phyloP scores from a whole-genome alignment of 2,888 invertebrate species.

The Drosophila ezoana region DNA sequence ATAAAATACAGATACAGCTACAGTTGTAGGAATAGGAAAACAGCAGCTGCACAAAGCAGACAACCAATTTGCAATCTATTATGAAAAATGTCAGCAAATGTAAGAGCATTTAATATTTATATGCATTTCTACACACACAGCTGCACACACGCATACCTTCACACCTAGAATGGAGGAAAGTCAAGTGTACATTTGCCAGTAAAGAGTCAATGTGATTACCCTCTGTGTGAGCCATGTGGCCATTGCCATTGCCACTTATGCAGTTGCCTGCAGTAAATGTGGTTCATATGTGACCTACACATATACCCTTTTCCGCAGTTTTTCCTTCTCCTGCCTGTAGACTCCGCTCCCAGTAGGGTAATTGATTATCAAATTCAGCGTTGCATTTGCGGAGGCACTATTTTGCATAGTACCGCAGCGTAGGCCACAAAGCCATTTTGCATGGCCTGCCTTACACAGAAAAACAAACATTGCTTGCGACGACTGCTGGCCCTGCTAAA shows the following conservation, averaged over 20 bases:
- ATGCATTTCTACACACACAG: conserved; percentile 38
- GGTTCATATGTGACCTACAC: conserved; percentile 51
- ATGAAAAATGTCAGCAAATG: conserved; percentile 69
- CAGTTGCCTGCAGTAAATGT: conserved; percentile 55
- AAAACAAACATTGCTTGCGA: background rate
- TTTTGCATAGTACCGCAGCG: conserved; percentile 42
- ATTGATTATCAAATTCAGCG: conserved; percentile 80
- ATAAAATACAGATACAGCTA: background rate
- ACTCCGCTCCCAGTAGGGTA: conserved; percentile 48
- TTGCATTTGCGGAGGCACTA: conserved; percentile 55
- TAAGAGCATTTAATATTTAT: conserved; percentile 60
- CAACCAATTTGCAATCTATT: conserved; percentile 74
- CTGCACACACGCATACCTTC: conserved; percentile 26
- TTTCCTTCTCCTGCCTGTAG: background rate
- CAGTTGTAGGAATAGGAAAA: conserved; percentile 13
- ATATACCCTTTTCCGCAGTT: background rate
- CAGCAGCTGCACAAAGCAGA: conserved; percentile 61
- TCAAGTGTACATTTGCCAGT: conserved; percentile 51
- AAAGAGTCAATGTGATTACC: conserved; percentile 48
- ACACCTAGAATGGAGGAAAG: conserved; percentile 44
- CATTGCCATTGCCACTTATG: conserved; percentile 42
- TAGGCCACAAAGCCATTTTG: conserved; percentile 44
- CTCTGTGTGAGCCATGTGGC: conserved; percentile 30
- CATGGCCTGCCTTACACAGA: conserved; percentile 20
- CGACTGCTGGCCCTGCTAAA: conserved; percentile 16